These are phyloP conservation scores for Acheta domesticus DNA, from an alignment of 2,888 invertebrate genomes.

Conservation along the genomic window DNA sequence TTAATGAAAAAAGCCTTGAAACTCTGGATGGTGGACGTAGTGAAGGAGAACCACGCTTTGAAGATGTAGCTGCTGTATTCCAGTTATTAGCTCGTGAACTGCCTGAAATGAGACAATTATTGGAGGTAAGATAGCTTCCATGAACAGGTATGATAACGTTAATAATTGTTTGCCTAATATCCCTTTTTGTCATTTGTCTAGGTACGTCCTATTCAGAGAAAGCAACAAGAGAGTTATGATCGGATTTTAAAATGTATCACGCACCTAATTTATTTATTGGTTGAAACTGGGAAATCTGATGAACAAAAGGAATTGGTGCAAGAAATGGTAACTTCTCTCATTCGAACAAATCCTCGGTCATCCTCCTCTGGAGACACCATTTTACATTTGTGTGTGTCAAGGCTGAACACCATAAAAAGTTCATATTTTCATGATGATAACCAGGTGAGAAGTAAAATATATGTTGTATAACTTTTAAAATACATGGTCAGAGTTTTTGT, in stretches of 20 bases:
- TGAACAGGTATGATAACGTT: background rate
- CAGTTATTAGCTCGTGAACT: slow-evolving; percentile 63
- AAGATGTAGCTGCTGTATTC: slow-evolving; percentile 69
- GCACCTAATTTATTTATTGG: slow-evolving; percentile 70
- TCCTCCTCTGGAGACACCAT: slow-evolving; percentile 70
- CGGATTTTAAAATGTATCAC: slow-evolving; percentile 74
- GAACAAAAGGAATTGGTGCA: slow-evolving; percentile 52
- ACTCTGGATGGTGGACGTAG: slow-evolving; percentile 50
- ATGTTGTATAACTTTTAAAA: background rate
- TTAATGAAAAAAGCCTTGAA: slow-evolving; percentile 58
- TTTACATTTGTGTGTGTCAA: slow-evolving; percentile 78
- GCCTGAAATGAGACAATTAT: slow-evolving; percentile 49
- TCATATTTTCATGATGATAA: slow-evolving; percentile 71
- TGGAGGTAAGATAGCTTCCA: slow-evolving; percentile 43
- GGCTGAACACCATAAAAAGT: slow-evolving; percentile 72
- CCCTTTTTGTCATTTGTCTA: slow-evolving; percentile 41
- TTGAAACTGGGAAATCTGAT: slow-evolving; percentile 56
- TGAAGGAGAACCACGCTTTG: slow-evolving; percentile 58
- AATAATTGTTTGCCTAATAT: background rate
- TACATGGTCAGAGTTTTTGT: background rate
- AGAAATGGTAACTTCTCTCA: slow-evolving; percentile 55
- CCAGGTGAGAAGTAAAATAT: slow-evolving; percentile 48
- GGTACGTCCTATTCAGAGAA: slow-evolving; percentile 68
- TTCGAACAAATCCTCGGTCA: slow-evolving; percentile 64
- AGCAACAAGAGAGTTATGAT: slow-evolving; percentile 79